These are phyloP conservation scores for Drosophila rhopaloa DNA, from an alignment of 1,140 invertebrate genomes.

Conservation along the genomic window DNA sequence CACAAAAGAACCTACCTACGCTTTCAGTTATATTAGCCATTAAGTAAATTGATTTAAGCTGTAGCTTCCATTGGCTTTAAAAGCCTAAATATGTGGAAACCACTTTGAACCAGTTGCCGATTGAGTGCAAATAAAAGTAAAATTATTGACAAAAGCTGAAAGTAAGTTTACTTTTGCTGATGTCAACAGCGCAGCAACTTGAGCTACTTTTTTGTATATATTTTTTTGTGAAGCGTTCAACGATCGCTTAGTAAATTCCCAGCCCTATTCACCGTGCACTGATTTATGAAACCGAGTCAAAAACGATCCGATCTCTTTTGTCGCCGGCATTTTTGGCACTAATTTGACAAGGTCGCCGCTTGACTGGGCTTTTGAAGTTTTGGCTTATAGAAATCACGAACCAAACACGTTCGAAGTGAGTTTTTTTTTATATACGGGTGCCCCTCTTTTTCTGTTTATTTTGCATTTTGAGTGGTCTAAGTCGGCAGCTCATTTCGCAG, in stretches of 20 bases:
- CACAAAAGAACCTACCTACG: constrained; percentile 16
- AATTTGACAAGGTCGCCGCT: constrained; percentile 73
- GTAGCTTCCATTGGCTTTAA: background rate
- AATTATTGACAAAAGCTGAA: constrained; percentile 34
- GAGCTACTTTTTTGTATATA: constrained; percentile 24
- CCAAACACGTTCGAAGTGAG: constrained; percentile 31
- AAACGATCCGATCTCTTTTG: constrained; percentile 35
- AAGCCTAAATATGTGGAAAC: constrained; percentile 1
- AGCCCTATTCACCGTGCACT: constrained; percentile 45
- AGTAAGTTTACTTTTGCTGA: constrained; percentile 54
- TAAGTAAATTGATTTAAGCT: background rate
- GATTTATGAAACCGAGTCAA: constrained; percentile 49
- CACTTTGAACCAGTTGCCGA: constrained; percentile 10
- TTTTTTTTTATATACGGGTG: constrained; percentile 23
- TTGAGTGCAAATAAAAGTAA: constrained; percentile 6
- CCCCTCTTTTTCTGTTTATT: constrained; percentile 17
- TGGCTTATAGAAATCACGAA: constrained; percentile 43
- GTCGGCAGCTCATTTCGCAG: constrained; percentile 37
- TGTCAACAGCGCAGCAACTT: constrained; percentile 26
- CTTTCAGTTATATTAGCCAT: constrained; percentile 10
- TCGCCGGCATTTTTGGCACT: constrained; percentile 71
- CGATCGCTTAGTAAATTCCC: constrained; percentile 40
- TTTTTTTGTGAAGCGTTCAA: constrained; percentile 7
- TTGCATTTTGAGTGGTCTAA: constrained; percentile 47
- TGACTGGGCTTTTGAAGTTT: constrained; percentile 35